Evolutionary conservation across 2,888 invertebrate species (phyloP), one percentile per base, ranked within the genome.

Genomic region (Noctua comes): DNA sequence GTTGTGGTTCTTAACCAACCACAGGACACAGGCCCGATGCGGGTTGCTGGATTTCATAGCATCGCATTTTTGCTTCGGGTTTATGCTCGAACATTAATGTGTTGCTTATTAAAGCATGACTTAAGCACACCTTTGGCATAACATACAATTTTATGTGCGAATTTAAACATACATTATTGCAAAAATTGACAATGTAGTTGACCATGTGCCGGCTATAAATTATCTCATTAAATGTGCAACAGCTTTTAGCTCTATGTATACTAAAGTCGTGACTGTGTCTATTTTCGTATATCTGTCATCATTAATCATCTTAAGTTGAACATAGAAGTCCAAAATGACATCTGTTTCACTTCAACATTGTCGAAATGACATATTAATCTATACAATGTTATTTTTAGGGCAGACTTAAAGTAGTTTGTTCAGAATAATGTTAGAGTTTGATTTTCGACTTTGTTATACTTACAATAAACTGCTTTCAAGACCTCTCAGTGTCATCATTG

Each of bases 251-350:
- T 81, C 13, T 18, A 31, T 5, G 21, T 43, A 43, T 10, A 18
- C 21, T 46, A 59, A 59, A 48, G 36, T 59, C 57, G 11, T 62
- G 31, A 11, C 40, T 18, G 40, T n/a, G 31, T 48, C 57, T 78
- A 62, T 72, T 51, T 51, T 43, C 16, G n/a, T 31, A 11, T 5
- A 6, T 43, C 13, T 27, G 27, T 70, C 59, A 70, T 59, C 59
- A 70, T 77, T 77, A 48, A 68, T 80, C 59, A 80, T 80, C 4
- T 24, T n/a, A 27, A 57, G 11, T 79, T 36, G 27, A 27, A 48
- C 57, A 59, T 77, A 27, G 46, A 59, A 80, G 18, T 80, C 70
- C 46, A 21, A 77, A 57, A 80, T 80, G 59, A 43, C 77, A 71
- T 21, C n/a, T 59, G 71, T 77, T 77, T 70, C 48, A 31, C 40